Conservation (phyloP, 2,888 invertebrate species). For the Coremacera marginata region DNA sequence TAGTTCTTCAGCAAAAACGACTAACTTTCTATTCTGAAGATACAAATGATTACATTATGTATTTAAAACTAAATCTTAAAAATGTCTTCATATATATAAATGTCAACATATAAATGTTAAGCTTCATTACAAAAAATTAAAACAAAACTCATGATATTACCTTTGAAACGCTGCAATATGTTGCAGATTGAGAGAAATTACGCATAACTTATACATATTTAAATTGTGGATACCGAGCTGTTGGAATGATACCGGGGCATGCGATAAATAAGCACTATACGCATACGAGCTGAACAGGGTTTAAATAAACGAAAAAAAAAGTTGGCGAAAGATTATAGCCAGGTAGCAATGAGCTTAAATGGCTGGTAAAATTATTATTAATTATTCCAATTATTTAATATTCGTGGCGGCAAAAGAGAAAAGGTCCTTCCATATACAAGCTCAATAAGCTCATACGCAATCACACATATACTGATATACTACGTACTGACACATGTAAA, state of each 20-base stretch:
- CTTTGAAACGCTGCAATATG: not conserved
- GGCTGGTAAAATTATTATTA: conserved; percentile 65
- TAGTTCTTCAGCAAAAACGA: no score
- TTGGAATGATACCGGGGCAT: not conserved
- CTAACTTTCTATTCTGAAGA: no score
- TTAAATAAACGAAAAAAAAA: no score
- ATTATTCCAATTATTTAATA: conserved; percentile 68
- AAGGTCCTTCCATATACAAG: not conserved
- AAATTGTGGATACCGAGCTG: not conserved
- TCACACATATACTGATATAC: not conserved
- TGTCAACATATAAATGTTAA: no score
- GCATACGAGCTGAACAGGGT: not conserved
- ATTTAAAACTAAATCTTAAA: no score
- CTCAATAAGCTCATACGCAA: not conserved
- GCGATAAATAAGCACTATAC: not conserved
- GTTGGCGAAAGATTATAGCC: not conserved
- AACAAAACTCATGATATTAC: not conserved
- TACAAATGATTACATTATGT: no score
- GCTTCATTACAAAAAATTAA: no score
- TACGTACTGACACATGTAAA: no score
- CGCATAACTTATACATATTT: not conserved
- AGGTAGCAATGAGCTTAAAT: conserved; percentile 54
- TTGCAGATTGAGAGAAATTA: not conserved
- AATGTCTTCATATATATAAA: no score
- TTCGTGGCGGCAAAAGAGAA: conserved; percentile 29